Evolutionary conservation across 2,113 vertebrate genomes (phyloP).

Genomic region (Siniperca chuatsi): DNA sequence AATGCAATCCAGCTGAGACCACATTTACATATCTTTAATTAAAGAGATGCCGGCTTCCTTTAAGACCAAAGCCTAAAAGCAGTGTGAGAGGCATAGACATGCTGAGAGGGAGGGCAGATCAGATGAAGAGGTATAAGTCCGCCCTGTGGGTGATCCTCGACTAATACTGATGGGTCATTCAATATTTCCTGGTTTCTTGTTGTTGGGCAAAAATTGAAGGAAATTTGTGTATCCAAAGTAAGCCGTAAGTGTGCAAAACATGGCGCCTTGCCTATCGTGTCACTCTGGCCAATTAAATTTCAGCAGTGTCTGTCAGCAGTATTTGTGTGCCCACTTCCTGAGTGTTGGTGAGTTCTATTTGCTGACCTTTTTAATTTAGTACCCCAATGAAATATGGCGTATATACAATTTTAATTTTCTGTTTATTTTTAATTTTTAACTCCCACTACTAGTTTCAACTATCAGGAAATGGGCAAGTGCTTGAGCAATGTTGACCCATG

Average conservation of each 20-base stretch:
- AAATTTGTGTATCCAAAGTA: constrained; percentile 5
- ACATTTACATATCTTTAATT: constrained; percentile 88
- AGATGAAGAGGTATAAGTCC: constrained; percentile 56
- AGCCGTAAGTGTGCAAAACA: background rate
- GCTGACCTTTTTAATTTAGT: background rate
- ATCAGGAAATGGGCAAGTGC: background rate
- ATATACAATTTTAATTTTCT: background rate
- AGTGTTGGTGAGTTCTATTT: background rate
- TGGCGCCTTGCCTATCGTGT: background rate
- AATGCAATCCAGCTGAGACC: constrained; percentile 83
- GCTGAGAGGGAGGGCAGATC: constrained; percentile 58
- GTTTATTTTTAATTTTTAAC: background rate
- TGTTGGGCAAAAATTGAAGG: background rate
- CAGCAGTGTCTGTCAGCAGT: background rate
- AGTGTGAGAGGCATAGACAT: constrained; percentile 51
- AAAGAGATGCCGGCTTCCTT: constrained; percentile 77
- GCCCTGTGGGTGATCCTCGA: constrained; percentile 38
- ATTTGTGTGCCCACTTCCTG: background rate
- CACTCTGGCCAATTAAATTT: background rate
- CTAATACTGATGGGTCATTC: constrained; percentile 52
- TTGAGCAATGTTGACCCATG: background rate
- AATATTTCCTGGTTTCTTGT: constrained; percentile 25
- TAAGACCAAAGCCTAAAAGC: constrained; percentile 69
- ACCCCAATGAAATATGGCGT: background rate
- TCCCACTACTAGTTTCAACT: background rate